Base-by-base conservation (phyloP, 2,888 invertebrate species). In the Torymus auratus region DNA sequence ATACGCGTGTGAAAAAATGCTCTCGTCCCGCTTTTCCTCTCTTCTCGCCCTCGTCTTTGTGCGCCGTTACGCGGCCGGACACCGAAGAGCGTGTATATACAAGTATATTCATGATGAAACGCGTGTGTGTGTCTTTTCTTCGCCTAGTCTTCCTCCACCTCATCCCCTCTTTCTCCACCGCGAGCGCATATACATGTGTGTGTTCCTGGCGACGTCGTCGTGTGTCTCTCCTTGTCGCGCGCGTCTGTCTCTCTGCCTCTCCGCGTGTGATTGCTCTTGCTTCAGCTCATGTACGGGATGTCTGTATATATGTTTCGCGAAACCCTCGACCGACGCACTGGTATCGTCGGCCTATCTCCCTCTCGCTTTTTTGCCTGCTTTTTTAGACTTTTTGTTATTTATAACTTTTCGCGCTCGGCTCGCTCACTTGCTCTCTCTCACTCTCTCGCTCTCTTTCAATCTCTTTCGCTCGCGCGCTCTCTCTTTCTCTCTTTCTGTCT, bases 51-150 rank as follows among this genome's bases (percentile, higher is more conserved):
- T 76, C 82, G 77, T 73, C 68, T 83, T 89, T 88, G 87, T 88
- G 88, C 87, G 86, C 86, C 83, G 84, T 87, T 85, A 83, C 88
- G 88, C 87, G 87, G 86, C 87, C 88, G 88, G 87, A 87, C 88
- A 88, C 89, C 88, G 88, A 88, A 88, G 88, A 88, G 62, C 68
- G 77, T 75, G 88, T 90, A 90, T 90, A 87, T 90, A 90, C 90
- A 90, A 90, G 69, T 87, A 41, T 41, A 88, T 88, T 88, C 84
- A 83, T 84, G 82, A 83, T 84, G 82, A 83, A 84, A 84, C 80
- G 70, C 65, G 64, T 65, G n/a, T 61, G 12, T 62, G 17, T 56
- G 41, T 64, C 62, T 75, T 76, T 85, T 65, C 69, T 68, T 62
- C 28, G 41, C 52, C 62, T 50, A 52, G 56, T 14, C 20, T 20